Conservation (phyloP, 1,140 invertebrate genomes). For the Hyphantria cunea region DNA sequence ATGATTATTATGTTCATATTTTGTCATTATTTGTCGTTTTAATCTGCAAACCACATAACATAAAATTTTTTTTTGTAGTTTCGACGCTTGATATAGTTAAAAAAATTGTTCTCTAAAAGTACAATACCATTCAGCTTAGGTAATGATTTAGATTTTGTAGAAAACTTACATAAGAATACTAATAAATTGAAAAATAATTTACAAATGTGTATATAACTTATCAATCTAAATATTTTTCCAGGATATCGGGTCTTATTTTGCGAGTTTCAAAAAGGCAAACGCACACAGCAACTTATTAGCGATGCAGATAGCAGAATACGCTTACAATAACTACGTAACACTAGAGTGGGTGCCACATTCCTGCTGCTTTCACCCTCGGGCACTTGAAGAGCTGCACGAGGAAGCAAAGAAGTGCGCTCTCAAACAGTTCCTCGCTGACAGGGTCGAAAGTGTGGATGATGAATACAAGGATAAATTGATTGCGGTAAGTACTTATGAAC, state of each 20-base stretch:
- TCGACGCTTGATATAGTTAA: too few relatives aligned
- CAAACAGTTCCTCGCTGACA: constrained; percentile 12
- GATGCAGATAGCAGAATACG: constrained; percentile 18
- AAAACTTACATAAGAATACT: too few relatives aligned
- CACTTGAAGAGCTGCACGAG: constrained; percentile 9
- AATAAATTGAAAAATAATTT: too few relatives aligned
- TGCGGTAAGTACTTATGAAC: constrained; percentile 15
- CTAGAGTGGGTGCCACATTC: constrained; percentile 15
- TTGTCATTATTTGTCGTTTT: too few relatives aligned
- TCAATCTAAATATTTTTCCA: constrained; percentile 2
- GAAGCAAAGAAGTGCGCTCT: background rate
- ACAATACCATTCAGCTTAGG: too few relatives aligned
- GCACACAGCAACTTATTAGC: constrained; percentile 13
- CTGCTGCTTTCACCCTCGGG: constrained; percentile 29
- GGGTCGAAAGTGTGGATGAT: background rate
- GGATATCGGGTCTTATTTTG: constrained; percentile 17
- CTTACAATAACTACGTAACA: constrained; percentile 25
- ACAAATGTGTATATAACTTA: too few relatives aligned
- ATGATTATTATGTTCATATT: too few relatives aligned
- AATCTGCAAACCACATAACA: too few relatives aligned
- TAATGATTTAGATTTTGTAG: too few relatives aligned
- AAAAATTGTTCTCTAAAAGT: too few relatives aligned
- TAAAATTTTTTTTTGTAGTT: too few relatives aligned
- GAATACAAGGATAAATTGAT: constrained; percentile 1
- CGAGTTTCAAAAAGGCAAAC: constrained; percentile 8